Base-by-base conservation (phyloP, 2,888 invertebrate species). In the Apamea anceps region DNA sequence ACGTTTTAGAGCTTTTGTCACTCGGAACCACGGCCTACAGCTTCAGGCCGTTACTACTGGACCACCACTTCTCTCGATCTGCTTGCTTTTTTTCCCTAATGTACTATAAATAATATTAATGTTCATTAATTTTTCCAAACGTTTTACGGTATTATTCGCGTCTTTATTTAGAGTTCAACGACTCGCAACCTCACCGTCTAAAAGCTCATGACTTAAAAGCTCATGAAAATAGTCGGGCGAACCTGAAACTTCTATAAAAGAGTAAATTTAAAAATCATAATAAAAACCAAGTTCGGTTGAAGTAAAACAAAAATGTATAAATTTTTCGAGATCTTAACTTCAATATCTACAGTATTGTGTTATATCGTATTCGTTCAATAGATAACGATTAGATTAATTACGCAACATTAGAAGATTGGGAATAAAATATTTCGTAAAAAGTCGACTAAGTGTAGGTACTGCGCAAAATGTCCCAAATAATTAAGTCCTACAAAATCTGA, bases 341-440 rank as follows among this genome's bases (percentile, higher is more conserved):
- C n/a, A 21, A 32, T 65, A 18, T 72, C 37, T 37, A 72, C 72
- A 25, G 25, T 4, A 57, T 32, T 74, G 45, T 54, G n/a, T 78
- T 79, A 45, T 25, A 0, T 57, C 37, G 25, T 18, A 60, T 45
- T 32, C 7, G 1, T 54, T 51, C 28, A 51, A 18, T 77, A 77
- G 45, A 45, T 45, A 57, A 54, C 4, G n/a, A 32, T 54, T 54
- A 32, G 6, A 60, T 42, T 80, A 28, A 37, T 37, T 60, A 67
- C 48, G 28, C 10, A 60, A 78, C 1, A 6, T 28, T 10, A 7
- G 15, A 65, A 4, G 21, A 80, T n/a, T 62, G 13, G 7, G 28
- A 62, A 51, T 28, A 18, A 42, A 21, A 68, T 32, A 32, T 42
- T 15, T 62, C 10, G 25, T 37, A 45, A 72, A 54, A 71, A 7